These are phyloP conservation scores for Camelus dromedarius DNA, from an alignment of 2,113 vertebrate genomes.

Conservation along the genomic window DNA sequence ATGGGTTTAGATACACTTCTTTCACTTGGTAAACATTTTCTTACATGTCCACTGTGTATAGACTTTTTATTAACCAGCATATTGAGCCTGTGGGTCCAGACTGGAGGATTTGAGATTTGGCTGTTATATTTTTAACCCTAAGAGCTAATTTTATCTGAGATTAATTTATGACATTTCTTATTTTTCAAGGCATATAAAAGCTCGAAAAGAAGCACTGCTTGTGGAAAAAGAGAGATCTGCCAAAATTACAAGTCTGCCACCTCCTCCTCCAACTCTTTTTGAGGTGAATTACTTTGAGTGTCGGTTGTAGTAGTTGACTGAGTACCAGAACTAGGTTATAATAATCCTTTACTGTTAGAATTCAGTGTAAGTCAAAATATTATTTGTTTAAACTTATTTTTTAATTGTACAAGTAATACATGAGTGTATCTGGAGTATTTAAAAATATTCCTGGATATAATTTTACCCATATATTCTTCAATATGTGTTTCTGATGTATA, in stretches of 20 bases:
- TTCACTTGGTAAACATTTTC: not conserved
- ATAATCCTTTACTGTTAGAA: constrained; percentile 51
- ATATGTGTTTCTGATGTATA: not conserved
- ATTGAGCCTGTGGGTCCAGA: not conserved
- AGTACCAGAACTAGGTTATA: not conserved
- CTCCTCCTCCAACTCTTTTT: constrained; percentile 87
- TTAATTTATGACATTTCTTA: constrained; percentile 16
- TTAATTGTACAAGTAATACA: not conserved
- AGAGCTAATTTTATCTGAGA: constrained; percentile 27
- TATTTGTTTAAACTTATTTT: constrained; percentile 47
- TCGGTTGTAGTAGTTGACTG: not conserved
- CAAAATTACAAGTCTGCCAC: constrained; percentile 92
- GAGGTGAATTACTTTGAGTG: constrained; percentile 86
- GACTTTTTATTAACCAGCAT: not conserved
- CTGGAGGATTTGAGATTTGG: not conserved
- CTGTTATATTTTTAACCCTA: constrained; percentile 16
- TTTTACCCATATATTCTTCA: constrained; percentile 27
- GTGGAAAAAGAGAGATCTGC: constrained; percentile 93
- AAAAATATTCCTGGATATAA: not conserved
- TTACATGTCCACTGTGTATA: not conserved
- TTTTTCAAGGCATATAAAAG: constrained; percentile 87
- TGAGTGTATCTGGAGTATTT: constrained; percentile 27
- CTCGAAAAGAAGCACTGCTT: constrained; percentile 91
- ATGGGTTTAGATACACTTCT: not conserved
- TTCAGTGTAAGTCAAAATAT: not conserved